Base-by-base conservation (phyloP, 2,888 invertebrate species). In the Leucoma salicis region DNA sequence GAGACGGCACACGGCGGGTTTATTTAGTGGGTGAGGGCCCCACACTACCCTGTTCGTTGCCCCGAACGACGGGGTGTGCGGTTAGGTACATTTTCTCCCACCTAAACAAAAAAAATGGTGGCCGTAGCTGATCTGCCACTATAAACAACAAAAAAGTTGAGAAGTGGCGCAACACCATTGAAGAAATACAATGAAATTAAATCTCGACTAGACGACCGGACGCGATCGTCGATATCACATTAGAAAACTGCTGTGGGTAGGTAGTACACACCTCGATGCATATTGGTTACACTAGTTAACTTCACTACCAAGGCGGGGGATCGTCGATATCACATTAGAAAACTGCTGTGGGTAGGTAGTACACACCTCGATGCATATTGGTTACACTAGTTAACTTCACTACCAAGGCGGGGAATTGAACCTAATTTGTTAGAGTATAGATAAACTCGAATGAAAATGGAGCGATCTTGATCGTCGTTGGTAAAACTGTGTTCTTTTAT, bases 291-390 rank as follows among this genome's bases (percentile, higher is more conserved):
- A 71, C 54, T 47, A 56, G 63, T 59, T 63, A 63, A 65, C 71
- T 73, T 70, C 67, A 57, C 45, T 53, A 50, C 49, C 54, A 49
- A 14, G 15, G 21, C 31, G 11, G 15, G 18, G 10, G 7, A 31
- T 55, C 42, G 46, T 71, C 68, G 67, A 59, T 70, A n/a, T n/a
- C n/a, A n/a, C n/a, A n/a, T n/a, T n/a, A n/a, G n/a, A n/a, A n/a
- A n/a, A n/a, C n/a, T n/a, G n/a, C n/a, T n/a, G n/a, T n/a, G n/a
- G n/a, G n/a, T n/a, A n/a, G 31, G 16, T 16, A 28, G 42, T 46
- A 53, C 71, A 72, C 74, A 78, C 74, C 65, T 71, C 68, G 67
- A 58, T 70, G 71, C 66, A 71, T 73, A 76, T 78, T 66, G 66
- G 74, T 70, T 70, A 73, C 71, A 71, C 54, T 47, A 56, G 63